Conservation (phyloP, 92 coral and sea anemone genomes). For the Actinostola sp. region DNA sequence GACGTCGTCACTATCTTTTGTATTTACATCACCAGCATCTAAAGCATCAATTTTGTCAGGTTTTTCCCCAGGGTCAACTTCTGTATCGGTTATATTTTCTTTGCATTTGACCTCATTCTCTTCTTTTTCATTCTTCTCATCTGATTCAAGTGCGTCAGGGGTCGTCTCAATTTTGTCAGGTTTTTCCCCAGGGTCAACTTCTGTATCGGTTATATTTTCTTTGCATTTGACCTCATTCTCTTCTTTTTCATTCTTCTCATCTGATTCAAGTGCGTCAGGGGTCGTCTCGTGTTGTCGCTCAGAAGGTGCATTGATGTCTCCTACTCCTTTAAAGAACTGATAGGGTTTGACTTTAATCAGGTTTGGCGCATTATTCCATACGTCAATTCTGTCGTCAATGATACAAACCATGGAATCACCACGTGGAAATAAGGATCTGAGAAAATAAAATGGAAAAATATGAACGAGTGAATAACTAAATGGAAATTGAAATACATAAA, state of each 20-base stretch:
- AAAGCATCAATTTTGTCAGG: neutral
- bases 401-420: conserved; percentile 99
- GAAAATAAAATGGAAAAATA: conserved; percentile 5
- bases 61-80: too few species aligned
- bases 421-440: conserved; percentile 88
- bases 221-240: neutral
- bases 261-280: conserved; percentile 27
- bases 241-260: conserved; percentile 20
- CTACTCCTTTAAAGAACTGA: conserved; percentile 92
- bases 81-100: neutral
- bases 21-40: neutral
- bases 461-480: neutral
- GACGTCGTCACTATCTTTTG: neutral
- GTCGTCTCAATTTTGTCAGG: conserved; percentile 18
- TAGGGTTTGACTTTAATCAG: conserved; percentile 92
- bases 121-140: conserved; percentile 20
- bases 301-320: conserved; percentile 99
- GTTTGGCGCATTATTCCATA: conserved; percentile 95
- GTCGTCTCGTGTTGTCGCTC: conserved; percentile 49
- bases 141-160: conserved; percentile 27
- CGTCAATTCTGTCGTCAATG: conserved; percentile 97
- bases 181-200: too few species aligned
- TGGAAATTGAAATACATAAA: neutral
- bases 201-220: neutral
- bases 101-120: neutral